Evolutionary conservation across 1,140 invertebrate genomes (phyloP), one percentile per base, ranked within the genome.

Genomic region (Euglossa dilemma): DNA sequence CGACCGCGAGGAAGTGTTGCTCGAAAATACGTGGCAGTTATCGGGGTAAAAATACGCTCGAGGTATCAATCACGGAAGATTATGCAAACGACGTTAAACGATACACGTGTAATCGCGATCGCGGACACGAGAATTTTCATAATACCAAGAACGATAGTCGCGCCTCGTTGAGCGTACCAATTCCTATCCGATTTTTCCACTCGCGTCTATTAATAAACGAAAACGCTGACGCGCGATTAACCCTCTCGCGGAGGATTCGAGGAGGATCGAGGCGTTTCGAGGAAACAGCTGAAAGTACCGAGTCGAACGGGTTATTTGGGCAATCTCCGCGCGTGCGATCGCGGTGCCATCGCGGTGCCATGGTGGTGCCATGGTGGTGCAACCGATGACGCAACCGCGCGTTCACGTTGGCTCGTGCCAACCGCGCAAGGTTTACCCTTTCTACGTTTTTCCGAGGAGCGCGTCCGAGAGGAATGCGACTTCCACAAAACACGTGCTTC

Each of bases 401-500:
- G 25, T 2, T 23, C 63, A 75, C 63, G 73, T 54, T 67, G 57
- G 20, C 47, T 63, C 59, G 54, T 54, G 57, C 74, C 70, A 85
- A 85, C n/a, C 57, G 72, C 66, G 45, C 28, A 52, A 57, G 59
- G 71, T 25, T 64, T 67, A 56, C 43, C 63, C 61, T 56, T 20
- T 67, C 63, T 20, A n/a, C 45, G 20, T 70, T 59, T 28, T 28
- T 36, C 3, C 47, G 28, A 20, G 14, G 25, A 23, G 16, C 71
- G 16, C 71, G 64, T 86, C 79, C 71, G 64, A 86, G 70, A 61
- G 50, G 45, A 25, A 69, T 50, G 71, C 75, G 47, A 61, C 69
- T 81, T 81, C 47, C 77, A 85, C 73, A 87, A 87, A 87, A 85
- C 87, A 85, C 78, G 74, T 82, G 85, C 43, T 81, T 82, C 77